These are phyloP conservation scores for Romanomermis culicivorax DNA, from an alignment of 2,888 invertebrate genomes.

Conservation along the genomic window DNA sequence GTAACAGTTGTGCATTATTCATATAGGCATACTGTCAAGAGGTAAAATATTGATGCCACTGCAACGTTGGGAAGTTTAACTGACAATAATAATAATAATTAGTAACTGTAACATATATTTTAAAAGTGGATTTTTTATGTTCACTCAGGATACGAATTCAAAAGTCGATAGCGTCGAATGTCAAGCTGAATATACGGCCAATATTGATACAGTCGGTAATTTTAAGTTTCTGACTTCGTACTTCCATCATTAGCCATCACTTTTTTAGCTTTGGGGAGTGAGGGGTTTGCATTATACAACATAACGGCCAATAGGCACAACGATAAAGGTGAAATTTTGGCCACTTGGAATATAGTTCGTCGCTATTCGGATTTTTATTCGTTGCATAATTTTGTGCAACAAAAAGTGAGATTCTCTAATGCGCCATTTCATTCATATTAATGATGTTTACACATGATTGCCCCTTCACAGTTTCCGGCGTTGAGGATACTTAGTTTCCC, in stretches of 20 bases:
- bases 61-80: too few relatives aligned
- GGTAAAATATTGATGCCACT: too few relatives aligned
- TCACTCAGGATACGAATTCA: too few relatives aligned
- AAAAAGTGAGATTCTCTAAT: constrained; percentile 28
- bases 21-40: too few relatives aligned
- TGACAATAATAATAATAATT: too few relatives aligned
- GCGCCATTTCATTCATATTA: not conserved
- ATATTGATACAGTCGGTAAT: not conserved
- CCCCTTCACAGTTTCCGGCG: constrained; percentile 47
- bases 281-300: constrained; percentile 26
- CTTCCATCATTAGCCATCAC: too few relatives aligned
- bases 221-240: too few relatives aligned
- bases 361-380: constrained; percentile 84
- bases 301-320: constrained; percentile 17
- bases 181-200: not conserved
- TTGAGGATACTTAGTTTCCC: constrained; percentile 58
- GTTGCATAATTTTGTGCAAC: constrained; percentile 53
- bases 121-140: too few relatives aligned
- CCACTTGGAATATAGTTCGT: constrained; percentile 62
- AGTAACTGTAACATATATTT: too few relatives aligned
- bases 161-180: too few relatives aligned
- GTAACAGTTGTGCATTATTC: too few relatives aligned
- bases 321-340: constrained; percentile 2
- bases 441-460: not conserved
- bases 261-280: constrained; percentile 22